Evolutionary conservation across 2,888 invertebrate genomes (phyloP).

Genomic region (Alloplasta piceator): DNA sequence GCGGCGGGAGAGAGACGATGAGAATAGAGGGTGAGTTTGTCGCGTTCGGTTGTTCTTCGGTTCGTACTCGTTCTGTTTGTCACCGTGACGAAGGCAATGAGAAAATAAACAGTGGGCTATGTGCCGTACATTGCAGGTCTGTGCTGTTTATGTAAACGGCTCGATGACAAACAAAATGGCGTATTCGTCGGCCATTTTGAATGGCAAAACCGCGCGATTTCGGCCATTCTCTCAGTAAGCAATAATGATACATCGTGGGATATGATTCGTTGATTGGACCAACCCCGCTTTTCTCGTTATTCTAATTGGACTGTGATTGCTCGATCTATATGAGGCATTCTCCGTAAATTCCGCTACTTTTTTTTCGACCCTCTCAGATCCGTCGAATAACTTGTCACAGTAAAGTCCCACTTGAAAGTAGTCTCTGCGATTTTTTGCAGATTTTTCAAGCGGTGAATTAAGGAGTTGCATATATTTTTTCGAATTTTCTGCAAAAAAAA

Average conservation of each 20-base stretch:
- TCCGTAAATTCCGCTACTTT: too few species aligned
- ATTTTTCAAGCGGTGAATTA: too few species aligned
- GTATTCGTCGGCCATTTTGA: neutral
- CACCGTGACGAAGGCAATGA: conserved; percentile 23
- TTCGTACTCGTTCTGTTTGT: conserved; percentile 23
- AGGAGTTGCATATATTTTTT: too few species aligned
- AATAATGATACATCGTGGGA: too few species aligned
- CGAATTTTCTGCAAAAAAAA: too few species aligned
- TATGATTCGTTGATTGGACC: conserved; percentile 16
- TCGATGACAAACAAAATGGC: neutral
- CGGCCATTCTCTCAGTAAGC: neutral
- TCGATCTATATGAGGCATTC: conserved; percentile 49
- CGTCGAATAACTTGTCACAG: too few species aligned
- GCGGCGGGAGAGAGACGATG: conserved; percentile 11
- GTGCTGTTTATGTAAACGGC: neutral
- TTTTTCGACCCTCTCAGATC: too few species aligned
- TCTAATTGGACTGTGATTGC: conserved; percentile 53
- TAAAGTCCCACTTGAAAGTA: too few species aligned
- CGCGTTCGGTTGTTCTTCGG: conserved; percentile 47
- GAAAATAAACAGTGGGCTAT: conserved; percentile 1
- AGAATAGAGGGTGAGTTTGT: conserved; percentile 27
- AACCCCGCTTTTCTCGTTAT: conserved; percentile 52
- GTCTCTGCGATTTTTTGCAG: too few species aligned
- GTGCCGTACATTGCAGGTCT: neutral
- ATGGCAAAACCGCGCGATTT: neutral